These are phyloP conservation scores for Stylophora pistillata DNA, from an alignment of 64 coral and sea anemone species.

Conservation along the genomic window DNA sequence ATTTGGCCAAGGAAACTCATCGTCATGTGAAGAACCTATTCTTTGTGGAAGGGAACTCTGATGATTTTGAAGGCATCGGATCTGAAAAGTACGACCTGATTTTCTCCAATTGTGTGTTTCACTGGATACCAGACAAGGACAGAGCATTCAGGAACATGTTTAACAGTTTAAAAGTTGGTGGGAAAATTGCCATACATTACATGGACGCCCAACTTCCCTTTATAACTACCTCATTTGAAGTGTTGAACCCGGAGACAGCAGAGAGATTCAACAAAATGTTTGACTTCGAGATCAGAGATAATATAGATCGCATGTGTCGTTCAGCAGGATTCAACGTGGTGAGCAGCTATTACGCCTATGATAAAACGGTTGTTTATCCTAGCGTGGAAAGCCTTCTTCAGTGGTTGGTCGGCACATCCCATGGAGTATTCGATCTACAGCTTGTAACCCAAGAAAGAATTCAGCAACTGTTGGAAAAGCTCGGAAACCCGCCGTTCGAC, in stretches of 20 bases:
- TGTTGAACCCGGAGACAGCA: not conserved
- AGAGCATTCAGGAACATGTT: not conserved
- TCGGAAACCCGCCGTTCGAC: too few relatives aligned
- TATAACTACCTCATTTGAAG: not conserved
- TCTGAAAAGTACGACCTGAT: not conserved
- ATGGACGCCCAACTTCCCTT: not conserved
- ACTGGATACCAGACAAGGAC: not conserved
- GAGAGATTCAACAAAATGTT: not conserved
- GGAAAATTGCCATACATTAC: not conserved
- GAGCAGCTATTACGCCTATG: not conserved
- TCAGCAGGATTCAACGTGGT: not conserved
- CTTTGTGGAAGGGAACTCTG: not conserved
- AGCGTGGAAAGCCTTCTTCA: not conserved
- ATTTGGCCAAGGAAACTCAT: not conserved
- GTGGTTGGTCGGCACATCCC: not conserved
- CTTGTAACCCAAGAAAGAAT: not conserved
- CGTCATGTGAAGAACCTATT: not conserved
- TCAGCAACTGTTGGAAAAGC: not conserved
- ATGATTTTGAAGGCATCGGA: not conserved
- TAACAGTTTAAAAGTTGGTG: not conserved
- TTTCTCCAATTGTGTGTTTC: not conserved
- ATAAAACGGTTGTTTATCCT: not conserved
- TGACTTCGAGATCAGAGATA: not conserved
- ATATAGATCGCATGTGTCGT: not conserved
- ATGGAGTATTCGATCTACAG: slow-evolving; percentile 1